These are phyloP conservation scores for Thymelicus acteon DNA, from an alignment of 2,888 invertebrate genomes.

Conservation along the genomic window DNA sequence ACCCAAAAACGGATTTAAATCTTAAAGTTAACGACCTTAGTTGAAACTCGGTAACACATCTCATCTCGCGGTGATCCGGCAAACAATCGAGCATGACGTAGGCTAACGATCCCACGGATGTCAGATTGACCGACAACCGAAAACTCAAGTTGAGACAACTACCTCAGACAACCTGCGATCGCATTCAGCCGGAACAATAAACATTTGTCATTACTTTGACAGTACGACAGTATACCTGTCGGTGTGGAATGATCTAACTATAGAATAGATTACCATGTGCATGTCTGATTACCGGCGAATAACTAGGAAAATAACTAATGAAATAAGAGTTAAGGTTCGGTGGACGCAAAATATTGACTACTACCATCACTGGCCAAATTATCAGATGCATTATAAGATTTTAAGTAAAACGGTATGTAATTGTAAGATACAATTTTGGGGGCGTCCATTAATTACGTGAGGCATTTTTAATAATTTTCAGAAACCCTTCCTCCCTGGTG, in stretches of 20 bases:
- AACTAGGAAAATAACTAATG: too few relatives aligned
- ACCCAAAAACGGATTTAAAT: background rate
- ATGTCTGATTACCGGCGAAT: background rate
- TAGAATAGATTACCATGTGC: constrained; percentile 4
- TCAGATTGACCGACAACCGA: constrained; percentile 43
- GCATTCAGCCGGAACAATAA: constrained; percentile 10
- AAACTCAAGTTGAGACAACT: background rate
- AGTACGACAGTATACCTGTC: background rate
- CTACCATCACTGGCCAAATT: too few relatives aligned
- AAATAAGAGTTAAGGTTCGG: too few relatives aligned
- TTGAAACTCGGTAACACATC: background rate
- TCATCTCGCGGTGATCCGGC: background rate
- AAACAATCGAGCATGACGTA: constrained; percentile 13
- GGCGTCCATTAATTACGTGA: too few relatives aligned
- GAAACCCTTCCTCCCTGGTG: too few relatives aligned
- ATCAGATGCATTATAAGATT: too few relatives aligned
- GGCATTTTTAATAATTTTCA: too few relatives aligned
- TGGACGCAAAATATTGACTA: too few relatives aligned
- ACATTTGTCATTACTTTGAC: constrained; percentile 15
- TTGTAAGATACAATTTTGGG: too few relatives aligned
- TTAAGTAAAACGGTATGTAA: too few relatives aligned
- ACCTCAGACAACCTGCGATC: constrained; percentile 10
- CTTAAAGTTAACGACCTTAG: constrained; percentile 1
- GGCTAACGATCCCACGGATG: constrained; percentile 8
- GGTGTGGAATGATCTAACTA: too few relatives aligned